phyloP scores from a whole-genome alignment of 2,113 vertebrate genomes.

The Podilymbus podiceps region DNA sequence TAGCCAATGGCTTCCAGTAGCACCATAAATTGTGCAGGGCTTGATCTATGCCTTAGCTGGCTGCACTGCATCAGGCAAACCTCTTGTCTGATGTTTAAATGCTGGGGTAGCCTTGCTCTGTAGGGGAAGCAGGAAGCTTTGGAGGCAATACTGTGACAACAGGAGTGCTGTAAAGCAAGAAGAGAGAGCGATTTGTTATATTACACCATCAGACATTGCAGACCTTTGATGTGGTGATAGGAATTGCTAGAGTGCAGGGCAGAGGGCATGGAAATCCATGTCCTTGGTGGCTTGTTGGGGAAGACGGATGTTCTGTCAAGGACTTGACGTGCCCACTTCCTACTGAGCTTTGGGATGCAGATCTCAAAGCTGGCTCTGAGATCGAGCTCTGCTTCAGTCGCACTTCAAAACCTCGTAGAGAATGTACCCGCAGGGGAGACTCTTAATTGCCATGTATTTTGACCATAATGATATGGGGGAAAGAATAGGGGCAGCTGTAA shows the following conservation, averaged over 20 bases:
- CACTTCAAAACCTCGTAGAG: neutral
- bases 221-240: neutral
- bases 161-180: neutral
- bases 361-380: neutral
- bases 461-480: neutral
- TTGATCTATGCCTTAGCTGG: neutral
- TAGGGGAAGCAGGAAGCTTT: neutral
- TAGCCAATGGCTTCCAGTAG: neutral
- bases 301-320: neutral
- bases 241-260: neutral
- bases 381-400: neutral
- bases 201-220: neutral
- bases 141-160: neutral
- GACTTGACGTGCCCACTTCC: neutral
- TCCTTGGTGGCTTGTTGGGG: neutral
- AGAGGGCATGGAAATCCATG: neutral
- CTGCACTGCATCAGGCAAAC: neutral
- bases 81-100: neutral
- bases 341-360: neutral
- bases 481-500: neutral
- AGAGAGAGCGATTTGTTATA: neutral
- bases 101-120: neutral
- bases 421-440: neutral
- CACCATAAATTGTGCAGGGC: neutral
- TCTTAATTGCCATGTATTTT: constrained; percentile 16